Conservation (phyloP, 2,888 invertebrate genomes). For the Eulithis testata region DNA sequence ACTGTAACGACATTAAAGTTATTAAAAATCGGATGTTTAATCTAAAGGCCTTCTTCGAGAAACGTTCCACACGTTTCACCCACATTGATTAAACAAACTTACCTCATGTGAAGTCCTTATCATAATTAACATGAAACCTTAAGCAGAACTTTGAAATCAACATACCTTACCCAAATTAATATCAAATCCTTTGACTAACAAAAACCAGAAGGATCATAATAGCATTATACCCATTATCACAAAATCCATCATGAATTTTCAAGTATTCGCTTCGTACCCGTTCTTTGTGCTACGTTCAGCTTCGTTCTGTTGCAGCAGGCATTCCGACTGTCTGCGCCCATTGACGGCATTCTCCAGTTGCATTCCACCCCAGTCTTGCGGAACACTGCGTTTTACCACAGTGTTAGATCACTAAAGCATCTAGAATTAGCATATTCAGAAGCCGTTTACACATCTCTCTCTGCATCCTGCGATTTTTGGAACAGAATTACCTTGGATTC, state of each 20-base stretch:
- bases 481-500: too few species aligned
- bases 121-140: too few species aligned
- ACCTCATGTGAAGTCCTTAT: background rate
- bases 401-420: conserved; percentile 5
- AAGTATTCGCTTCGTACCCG: conserved; percentile 15
- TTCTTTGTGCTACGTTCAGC: conserved; percentile 21
- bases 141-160: too few species aligned
- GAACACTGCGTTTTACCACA: conserved; percentile 16
- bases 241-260: conserved; percentile 15
- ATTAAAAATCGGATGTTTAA: background rate
- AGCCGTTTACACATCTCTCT: background rate
- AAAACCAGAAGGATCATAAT: too few species aligned
- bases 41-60: background rate
- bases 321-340: conserved; percentile 55
- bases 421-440: conserved; percentile 18
- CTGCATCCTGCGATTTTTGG: background rate
- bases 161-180: too few species aligned
- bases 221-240: background rate
- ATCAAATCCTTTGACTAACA: too few species aligned
- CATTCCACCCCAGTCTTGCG: conserved; percentile 43
- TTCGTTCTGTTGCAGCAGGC: conserved; percentile 38
- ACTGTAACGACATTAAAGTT: background rate
- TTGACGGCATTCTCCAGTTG: conserved; percentile 48
- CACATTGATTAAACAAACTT: background rate
- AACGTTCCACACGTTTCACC: background rate